Conservation (phyloP, 2,797 vertebrate genomes). For the Australoheros facetus region DNA sequence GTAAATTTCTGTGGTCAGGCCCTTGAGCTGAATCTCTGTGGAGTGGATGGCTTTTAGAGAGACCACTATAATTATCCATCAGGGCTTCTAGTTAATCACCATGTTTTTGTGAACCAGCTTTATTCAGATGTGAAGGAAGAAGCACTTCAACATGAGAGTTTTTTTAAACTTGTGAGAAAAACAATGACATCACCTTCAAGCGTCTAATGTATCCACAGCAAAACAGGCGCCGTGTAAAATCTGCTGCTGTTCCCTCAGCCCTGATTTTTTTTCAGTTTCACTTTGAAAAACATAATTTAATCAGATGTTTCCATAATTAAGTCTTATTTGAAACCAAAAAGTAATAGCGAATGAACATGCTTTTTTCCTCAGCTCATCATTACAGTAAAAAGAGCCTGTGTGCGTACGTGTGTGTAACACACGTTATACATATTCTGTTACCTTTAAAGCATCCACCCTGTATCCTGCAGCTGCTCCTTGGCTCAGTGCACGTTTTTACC, state of each 20-base stretch:
- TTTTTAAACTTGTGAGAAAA: not conserved
- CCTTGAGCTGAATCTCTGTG: not conserved
- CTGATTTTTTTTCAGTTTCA: not conserved
- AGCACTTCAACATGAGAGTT: not conserved
- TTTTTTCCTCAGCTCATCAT: not conserved
- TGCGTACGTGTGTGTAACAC: not conserved
- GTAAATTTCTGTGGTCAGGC: conserved; percentile 4
- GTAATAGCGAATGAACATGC: not conserved
- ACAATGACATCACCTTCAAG: not conserved
- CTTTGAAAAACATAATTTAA: not conserved
- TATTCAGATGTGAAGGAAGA: not conserved
- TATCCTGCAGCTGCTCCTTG: not conserved
- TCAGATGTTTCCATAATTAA: not conserved
- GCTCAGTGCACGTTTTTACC: not conserved
- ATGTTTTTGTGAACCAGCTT: not conserved
- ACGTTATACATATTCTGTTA: not conserved
- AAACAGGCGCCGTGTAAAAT: not conserved
- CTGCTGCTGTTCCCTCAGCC: not conserved
- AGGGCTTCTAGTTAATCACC: not conserved
- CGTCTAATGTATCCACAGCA: not conserved
- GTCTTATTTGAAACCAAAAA: not conserved
- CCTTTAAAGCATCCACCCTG: not conserved
- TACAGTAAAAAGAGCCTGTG: not conserved
- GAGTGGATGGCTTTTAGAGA: not conserved
- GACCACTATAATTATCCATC: not conserved